Conservation (phyloP, 2,797 vertebrate species). For the Myoxocephalus aenaeus region DNA sequence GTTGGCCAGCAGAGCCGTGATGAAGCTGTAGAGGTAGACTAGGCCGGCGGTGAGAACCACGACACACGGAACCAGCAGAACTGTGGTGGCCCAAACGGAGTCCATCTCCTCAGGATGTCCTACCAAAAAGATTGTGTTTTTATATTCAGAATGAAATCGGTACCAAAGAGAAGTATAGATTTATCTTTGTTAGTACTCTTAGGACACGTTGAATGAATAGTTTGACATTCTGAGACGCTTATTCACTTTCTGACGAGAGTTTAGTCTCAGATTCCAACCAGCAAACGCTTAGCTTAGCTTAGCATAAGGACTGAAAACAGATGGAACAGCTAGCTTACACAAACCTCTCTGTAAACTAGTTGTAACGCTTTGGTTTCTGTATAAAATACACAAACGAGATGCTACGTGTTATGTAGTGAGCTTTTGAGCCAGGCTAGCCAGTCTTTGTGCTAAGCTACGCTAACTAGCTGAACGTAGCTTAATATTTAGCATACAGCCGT, state of each 20-base stretch:
- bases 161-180: background rate
- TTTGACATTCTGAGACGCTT: background rate
- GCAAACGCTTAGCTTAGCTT: constrained; percentile 27
- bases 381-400: background rate
- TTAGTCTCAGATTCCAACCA: background rate
- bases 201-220: background rate
- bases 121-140: background rate
- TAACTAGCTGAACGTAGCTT: background rate
- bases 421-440: background rate
- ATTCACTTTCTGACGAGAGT: background rate
- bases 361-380: background rate
- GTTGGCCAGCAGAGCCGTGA: constrained; percentile 87
- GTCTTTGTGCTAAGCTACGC: constrained; percentile 4
- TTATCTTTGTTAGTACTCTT: background rate
- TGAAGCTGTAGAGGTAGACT: constrained; percentile 87
- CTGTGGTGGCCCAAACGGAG: constrained; percentile 64
- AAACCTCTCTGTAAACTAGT: background rate
- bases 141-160: background rate
- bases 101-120: constrained; percentile 82
- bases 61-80: constrained; percentile 86
- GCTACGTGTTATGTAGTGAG: no score
- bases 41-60: constrained; percentile 88
- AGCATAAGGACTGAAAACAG: constrained; percentile 1
- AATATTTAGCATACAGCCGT: background rate
- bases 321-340: background rate